Evolutionary conservation across 2,113 vertebrate genomes (phyloP).

Genomic region (Gymnorhina tibicen): DNA sequence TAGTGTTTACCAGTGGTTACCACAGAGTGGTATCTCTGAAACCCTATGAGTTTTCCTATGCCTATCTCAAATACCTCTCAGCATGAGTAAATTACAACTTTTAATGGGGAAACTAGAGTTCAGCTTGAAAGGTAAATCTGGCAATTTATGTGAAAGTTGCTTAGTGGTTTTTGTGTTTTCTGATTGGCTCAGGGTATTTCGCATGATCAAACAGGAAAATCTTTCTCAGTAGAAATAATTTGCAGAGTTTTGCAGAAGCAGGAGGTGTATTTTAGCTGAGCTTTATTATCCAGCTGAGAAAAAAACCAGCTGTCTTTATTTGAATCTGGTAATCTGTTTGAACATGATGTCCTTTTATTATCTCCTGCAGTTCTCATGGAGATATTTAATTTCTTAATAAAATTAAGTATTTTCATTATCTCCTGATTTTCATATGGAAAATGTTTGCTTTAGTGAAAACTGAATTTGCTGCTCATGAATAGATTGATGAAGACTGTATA

Average conservation of each 20-base stretch:
- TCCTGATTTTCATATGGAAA: not conserved
- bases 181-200: not conserved
- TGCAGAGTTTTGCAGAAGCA: not conserved
- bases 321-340: not conserved
- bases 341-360: not conserved
- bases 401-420: not conserved
- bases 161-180: not conserved
- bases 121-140: not conserved
- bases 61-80: not conserved
- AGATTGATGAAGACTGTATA: not conserved
- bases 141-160: not conserved
- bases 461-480: not conserved
- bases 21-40: not conserved
- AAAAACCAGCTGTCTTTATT: not conserved
- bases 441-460: not conserved
- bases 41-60: not conserved
- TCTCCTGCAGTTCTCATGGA: not conserved
- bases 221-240: not conserved
- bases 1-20: not conserved
- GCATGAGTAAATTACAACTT: not conserved
- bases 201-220: not conserved
- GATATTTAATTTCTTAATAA: not conserved
- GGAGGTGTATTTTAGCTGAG: not conserved
- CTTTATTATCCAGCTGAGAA: not conserved
- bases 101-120: not conserved